Percentiles rank a stretch among this genome's conserved stretches.
These are phyloP conservation scores for Exocentrus adspersus DNA, from an alignment of 2,888 invertebrate species.

Conservation along the genomic window DNA sequence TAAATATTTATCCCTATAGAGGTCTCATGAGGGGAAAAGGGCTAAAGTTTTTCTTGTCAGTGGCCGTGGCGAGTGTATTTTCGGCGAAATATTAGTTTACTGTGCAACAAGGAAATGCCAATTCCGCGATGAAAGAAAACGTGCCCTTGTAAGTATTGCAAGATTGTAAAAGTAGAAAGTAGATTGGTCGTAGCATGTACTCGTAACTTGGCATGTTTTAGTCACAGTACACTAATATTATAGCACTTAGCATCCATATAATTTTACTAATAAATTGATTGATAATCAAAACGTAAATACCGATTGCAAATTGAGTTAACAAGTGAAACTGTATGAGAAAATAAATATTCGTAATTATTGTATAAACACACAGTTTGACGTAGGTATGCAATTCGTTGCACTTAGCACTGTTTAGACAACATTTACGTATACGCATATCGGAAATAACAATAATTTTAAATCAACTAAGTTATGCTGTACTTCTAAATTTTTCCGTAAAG, in stretches of 20 bases:
- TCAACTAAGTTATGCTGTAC: too few relatives aligned
- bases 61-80: neutral
- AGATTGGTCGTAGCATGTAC: constrained; percentile 15
- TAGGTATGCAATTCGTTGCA: neutral
- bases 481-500: too few relatives aligned
- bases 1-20: constrained; percentile 2
- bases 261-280: constrained; percentile 19
- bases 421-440: too few relatives aligned
- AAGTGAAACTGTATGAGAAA: constrained; percentile 1
- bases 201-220: constrained; percentile 2
- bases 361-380: neutral
- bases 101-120: constrained; percentile 29
- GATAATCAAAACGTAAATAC: too few relatives aligned
- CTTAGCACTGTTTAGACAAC: neutral
- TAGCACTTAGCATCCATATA: neutral
- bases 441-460: too few relatives aligned
- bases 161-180: constrained; percentile 17
- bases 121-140: neutral
- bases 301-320: neutral
- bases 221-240: constrained; percentile 29
- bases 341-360: too few relatives aligned
- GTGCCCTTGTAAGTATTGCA: constrained; percentile 18
- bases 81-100: constrained; percentile 36
- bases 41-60: neutral
- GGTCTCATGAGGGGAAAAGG: too few relatives aligned